Evolutionary conservation across 2,113 vertebrate species (phyloP).

Genomic region (Pitta sordida): DNA sequence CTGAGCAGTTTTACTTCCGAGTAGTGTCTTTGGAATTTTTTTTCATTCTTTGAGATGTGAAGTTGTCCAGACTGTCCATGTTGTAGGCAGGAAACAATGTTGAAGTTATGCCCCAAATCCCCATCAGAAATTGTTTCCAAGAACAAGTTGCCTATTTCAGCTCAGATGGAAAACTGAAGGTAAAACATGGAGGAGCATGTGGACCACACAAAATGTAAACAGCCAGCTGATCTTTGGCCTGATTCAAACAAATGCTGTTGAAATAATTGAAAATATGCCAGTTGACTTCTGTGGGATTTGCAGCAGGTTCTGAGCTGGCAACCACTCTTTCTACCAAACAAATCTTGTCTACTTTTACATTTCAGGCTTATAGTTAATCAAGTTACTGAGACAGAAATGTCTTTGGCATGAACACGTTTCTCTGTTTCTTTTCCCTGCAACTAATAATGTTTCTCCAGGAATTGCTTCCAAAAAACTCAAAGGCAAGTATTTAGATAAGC

Average conservation of each 20-base stretch:
- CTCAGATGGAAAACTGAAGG: not conserved
- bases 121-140: not conserved
- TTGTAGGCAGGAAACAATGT: not conserved
- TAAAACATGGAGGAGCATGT: not conserved
- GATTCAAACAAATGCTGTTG: slow-evolving; percentile 25
- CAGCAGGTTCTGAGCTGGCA: slow-evolving; percentile 46
- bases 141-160: not conserved
- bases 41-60: not conserved
- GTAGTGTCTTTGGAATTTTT: not conserved
- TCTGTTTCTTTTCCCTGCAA: slow-evolving; percentile 44
- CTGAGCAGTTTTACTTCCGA: not conserved
- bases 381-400: slow-evolving; percentile 31
- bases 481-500: slow-evolving; percentile 51
- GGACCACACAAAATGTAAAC: slow-evolving; percentile 49
- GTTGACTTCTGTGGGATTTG: slow-evolving; percentile 52
- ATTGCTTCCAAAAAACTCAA: slow-evolving; percentile 16
- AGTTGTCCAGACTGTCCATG: not conserved
- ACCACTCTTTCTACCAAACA: not conserved
- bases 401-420: slow-evolving; percentile 13
- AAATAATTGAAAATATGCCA: slow-evolving; percentile 54
- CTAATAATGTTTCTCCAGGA: slow-evolving; percentile 27
- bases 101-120: not conserved
- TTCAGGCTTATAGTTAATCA: slow-evolving; percentile 38
- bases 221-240: slow-evolving; percentile 38
- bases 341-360: slow-evolving; percentile 30